phyloP scores from a whole-genome alignment of 2,888 invertebrate genomes.

The Cybosia mesomella region DNA sequence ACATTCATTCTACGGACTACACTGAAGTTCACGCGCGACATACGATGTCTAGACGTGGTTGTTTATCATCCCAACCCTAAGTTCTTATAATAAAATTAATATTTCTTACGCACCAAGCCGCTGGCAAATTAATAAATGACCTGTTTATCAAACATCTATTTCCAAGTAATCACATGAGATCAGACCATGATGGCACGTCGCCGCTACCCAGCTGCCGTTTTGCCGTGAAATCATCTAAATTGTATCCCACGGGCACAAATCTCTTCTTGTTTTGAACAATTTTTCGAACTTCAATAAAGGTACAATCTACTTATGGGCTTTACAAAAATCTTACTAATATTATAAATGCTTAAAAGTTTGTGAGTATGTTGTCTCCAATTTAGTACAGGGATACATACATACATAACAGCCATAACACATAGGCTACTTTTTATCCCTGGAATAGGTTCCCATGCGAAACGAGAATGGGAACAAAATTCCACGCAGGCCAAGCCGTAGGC shows the following conservation, averaged over 20 bases:
- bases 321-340: slow-evolving; percentile 49
- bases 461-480: too few species aligned
- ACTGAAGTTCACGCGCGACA: slow-evolving; percentile 28
- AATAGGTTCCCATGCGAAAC: too few species aligned
- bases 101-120: slow-evolving; percentile 56
- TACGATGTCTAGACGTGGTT: slow-evolving; percentile 42
- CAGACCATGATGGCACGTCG: slow-evolving; percentile 69
- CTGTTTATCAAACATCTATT: slow-evolving; percentile 82
- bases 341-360: too few species aligned
- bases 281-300: slow-evolving; percentile 73
- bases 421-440: too few species aligned
- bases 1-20: too few species aligned
- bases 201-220: slow-evolving; percentile 77
- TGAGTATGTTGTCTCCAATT: too few species aligned
- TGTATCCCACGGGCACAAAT: slow-evolving; percentile 75
- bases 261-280: slow-evolving; percentile 72
- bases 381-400: too few species aligned
- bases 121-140: slow-evolving; percentile 79
- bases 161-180: slow-evolving; percentile 75
- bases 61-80: slow-evolving; percentile 33
- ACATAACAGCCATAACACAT: too few species aligned
- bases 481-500: too few species aligned
- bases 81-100: slow-evolving; percentile 45
- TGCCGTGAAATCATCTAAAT: slow-evolving; percentile 75
- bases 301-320: slow-evolving; percentile 60